Conservation (phyloP, 2,797 vertebrate genomes). For the Semaprochilodus insignis region DNA sequence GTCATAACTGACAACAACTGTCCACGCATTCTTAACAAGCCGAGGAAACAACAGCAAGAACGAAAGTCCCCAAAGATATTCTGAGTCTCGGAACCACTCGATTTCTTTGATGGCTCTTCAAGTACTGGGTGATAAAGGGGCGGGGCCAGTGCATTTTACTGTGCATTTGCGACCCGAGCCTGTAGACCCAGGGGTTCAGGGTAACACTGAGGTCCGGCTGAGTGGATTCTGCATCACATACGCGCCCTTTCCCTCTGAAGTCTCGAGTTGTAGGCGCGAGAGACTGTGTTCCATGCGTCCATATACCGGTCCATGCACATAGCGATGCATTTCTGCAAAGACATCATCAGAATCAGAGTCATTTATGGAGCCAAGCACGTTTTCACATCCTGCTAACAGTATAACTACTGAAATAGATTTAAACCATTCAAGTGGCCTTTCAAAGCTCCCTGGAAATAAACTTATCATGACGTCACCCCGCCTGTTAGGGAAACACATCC, state of each 20-base stretch:
- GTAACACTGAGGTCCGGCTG: slow-evolving; percentile 44
- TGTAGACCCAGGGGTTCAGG: slow-evolving; percentile 23
- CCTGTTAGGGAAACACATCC: too few species aligned
- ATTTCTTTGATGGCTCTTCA: slow-evolving; percentile 19
- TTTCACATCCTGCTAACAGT: too few species aligned
- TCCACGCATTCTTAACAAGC: slow-evolving; percentile 26
- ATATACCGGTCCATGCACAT: slow-evolving; percentile 99
- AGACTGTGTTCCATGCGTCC: slow-evolving; percentile 97
- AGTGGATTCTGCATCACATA: slow-evolving; percentile 78
- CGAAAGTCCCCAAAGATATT: slow-evolving; percentile 27
- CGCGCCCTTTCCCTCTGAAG: slow-evolving; percentile 92
- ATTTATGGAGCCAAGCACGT: too few species aligned
- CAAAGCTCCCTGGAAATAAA: too few species aligned
- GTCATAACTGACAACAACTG: not conserved
- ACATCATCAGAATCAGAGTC: not conserved
- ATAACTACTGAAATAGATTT: too few species aligned
- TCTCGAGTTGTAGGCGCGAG: slow-evolving; percentile 92
- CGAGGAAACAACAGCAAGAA: not conserved
- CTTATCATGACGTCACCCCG: too few species aligned
- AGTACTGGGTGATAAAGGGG: slow-evolving; percentile 7
- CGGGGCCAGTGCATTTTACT: not conserved
- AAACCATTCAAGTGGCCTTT: too few species aligned
- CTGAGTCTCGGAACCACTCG: slow-evolving; percentile 22
- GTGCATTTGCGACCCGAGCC: slow-evolving; percentile 2
- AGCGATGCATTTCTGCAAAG: slow-evolving; percentile 91